Conservation (phyloP, 2,888 invertebrate genomes). For the Nemotelus pantherinus region DNA sequence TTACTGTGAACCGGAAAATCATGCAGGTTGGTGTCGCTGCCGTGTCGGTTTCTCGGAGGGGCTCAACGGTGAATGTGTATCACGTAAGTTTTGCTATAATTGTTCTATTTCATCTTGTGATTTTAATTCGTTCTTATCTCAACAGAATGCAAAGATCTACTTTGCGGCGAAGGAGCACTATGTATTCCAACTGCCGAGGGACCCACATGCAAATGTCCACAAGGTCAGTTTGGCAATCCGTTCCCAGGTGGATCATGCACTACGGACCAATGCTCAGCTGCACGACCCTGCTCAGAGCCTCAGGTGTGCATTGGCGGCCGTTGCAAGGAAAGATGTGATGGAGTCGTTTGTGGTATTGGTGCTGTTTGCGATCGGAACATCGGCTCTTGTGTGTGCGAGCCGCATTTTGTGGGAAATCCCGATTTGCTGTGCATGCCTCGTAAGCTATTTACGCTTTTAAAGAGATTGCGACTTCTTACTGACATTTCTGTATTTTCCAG, state of each 20-base stretch:
- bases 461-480: not conserved
- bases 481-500: constrained; percentile 65
- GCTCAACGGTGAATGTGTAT: constrained; percentile 82
- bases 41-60: constrained; percentile 83
- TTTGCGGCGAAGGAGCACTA: constrained; percentile 84
- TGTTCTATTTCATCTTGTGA: constrained; percentile 25
- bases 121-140: not conserved
- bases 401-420: constrained; percentile 89
- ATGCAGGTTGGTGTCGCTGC: constrained; percentile 90
- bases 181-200: constrained; percentile 86
- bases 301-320: constrained; percentile 86
- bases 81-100: constrained; percentile 69
- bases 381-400: constrained; percentile 87
- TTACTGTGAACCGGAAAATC: constrained; percentile 87
- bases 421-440: constrained; percentile 91
- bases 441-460: constrained; percentile 67
- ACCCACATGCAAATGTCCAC: constrained; percentile 88
- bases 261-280: constrained; percentile 82
- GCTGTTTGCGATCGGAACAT: constrained; percentile 83
- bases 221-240: constrained; percentile 88
- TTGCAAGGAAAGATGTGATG: constrained; percentile 89
- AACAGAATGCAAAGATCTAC: constrained; percentile 65
- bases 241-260: constrained; percentile 89
- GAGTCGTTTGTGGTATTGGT: constrained; percentile 86
- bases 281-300: constrained; percentile 79